These are phyloP conservation scores for Phortica magna DNA, from an alignment of 2,888 invertebrate genomes.

Conservation along the genomic window DNA sequence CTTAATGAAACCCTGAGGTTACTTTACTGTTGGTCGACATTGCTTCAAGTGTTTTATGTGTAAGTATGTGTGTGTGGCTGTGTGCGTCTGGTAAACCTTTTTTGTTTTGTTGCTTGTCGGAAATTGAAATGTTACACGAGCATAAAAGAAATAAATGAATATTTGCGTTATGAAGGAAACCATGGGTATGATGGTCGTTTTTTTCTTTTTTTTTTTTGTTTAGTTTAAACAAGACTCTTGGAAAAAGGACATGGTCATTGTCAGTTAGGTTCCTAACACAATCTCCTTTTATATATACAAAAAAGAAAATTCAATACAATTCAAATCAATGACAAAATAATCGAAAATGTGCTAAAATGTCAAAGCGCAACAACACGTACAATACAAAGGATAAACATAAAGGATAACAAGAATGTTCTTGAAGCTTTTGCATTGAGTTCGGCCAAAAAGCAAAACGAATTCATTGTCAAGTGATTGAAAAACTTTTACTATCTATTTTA, in stretches of 20 bases:
- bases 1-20: conserved; percentile 58
- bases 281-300: not conserved
- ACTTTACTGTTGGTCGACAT: conserved; percentile 40
- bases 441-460: not conserved
- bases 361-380: conserved; percentile 43
- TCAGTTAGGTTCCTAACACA: conserved; percentile 10
- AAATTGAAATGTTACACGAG: conserved; percentile 65
- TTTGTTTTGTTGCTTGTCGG: conserved; percentile 46
- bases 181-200: not conserved
- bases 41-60: not conserved
- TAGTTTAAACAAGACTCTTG: not conserved
- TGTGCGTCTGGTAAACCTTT: not conserved
- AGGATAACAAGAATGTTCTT: not conserved
- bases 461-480: conserved; percentile 45
- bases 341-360: conserved; percentile 53
- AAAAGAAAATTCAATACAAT: not conserved
- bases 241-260: conserved; percentile 34
- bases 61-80: not conserved
- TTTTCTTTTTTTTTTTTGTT: not conserved
- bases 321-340: conserved; percentile 44
- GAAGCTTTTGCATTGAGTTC: not conserved
- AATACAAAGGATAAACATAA: not conserved
- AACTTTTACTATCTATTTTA: conserved; percentile 42
- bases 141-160: conserved; percentile 56
- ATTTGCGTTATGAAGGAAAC: conserved; percentile 47